Conservation (phyloP, 92 coral and sea anemone species). For the Palythoa caribaeorum region DNA sequence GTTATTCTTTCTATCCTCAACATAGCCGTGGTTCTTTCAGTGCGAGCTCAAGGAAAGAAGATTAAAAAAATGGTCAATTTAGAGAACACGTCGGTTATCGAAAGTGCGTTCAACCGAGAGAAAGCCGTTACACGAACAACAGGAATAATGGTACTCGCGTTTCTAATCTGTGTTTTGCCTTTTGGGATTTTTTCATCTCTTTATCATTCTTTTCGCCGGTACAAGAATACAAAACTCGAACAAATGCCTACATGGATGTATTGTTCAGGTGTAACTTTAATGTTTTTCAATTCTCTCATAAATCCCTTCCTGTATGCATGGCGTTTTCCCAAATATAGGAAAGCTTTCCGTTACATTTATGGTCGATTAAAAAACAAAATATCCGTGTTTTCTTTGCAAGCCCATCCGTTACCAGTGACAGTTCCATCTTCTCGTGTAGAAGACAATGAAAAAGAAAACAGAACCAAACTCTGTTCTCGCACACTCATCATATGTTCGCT, state of each 20-base stretch:
- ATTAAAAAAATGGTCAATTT: too few relatives aligned
- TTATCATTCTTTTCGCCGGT: not conserved
- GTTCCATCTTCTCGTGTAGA: too few relatives aligned
- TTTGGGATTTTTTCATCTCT: not conserved
- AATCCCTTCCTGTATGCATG: too few relatives aligned
- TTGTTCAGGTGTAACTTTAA: not conserved
- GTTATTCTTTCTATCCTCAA: too few relatives aligned
- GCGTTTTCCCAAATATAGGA: too few relatives aligned
- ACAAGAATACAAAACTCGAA: not conserved
- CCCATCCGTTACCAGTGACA: too few relatives aligned
- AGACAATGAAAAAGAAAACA: too few relatives aligned
- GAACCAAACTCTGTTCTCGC: too few relatives aligned
- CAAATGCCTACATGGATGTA: not conserved
- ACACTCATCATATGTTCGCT: too few relatives aligned
- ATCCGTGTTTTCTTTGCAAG: not conserved
- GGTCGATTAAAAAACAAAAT: not conserved
- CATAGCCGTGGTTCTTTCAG: too few relatives aligned
- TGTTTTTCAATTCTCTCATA: too few relatives aligned
- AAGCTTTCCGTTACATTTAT: not conserved
- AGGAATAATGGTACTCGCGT: not conserved
- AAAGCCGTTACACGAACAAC: constrained; percentile 27
- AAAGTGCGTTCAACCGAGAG: constrained; percentile 11
- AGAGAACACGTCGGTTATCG: not conserved
- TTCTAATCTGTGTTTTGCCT: not conserved
- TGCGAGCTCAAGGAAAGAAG: not conserved